Conservation (phyloP, 2,113 vertebrate genomes). For the Athene noctua region DNA sequence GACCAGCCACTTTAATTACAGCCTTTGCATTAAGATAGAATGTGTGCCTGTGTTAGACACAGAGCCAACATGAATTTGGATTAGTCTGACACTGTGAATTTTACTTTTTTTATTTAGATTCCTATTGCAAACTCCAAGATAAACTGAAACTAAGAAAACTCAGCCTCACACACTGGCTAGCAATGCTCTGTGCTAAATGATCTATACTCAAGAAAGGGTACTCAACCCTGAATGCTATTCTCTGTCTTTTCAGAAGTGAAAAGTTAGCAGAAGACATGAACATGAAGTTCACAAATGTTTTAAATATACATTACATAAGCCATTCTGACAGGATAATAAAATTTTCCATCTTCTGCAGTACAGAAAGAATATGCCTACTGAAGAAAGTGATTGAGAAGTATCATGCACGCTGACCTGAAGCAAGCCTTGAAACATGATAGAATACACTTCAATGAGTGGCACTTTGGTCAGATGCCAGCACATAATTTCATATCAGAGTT, state of each 20-base stretch:
- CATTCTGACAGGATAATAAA: background rate
- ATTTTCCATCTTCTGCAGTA: background rate
- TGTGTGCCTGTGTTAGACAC: background rate
- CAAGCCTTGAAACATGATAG: conserved; percentile 25
- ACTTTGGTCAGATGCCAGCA: conserved; percentile 20
- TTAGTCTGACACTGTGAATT: background rate
- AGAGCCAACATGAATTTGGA: background rate
- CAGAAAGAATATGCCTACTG: background rate
- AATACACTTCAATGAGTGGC: background rate
- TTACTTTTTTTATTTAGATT: background rate
- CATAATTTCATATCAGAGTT: background rate
- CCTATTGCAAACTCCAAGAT: background rate
- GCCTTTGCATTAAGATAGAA: background rate
- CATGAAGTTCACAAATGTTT: background rate
- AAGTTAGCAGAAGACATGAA: background rate
- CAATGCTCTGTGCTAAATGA: background rate
- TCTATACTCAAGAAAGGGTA: background rate
- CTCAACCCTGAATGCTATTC: background rate
- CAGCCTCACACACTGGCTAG: background rate
- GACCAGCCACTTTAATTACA: background rate
- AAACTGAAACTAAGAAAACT: background rate
- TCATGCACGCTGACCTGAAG: background rate
- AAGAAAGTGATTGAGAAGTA: background rate
- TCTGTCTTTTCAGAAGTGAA: background rate
- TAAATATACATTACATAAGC: background rate